Evolutionary conservation across 2,797 vertebrate genomes (phyloP), one percentile per base, ranked within the genome.

Genomic region (Eupleurogrammus muticus): DNA sequence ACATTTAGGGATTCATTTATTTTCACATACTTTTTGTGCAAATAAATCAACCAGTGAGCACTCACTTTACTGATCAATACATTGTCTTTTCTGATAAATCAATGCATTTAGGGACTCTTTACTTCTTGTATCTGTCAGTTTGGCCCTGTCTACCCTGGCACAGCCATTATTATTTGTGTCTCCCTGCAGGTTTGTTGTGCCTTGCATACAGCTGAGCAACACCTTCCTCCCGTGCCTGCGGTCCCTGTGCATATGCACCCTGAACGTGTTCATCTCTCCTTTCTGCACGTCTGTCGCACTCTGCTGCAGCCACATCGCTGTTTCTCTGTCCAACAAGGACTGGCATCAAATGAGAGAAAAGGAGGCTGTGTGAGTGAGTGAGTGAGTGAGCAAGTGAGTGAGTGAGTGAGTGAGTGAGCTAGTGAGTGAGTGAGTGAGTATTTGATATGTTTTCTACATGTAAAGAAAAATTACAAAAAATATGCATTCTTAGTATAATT

Each of bases 221-320:
- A 92, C 91, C 70, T 94, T 95, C 60, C 77, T 94, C 38, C 94
- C 95, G 12, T 94, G 93, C 23, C 68, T 95, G 44, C 89, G 92
- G 17, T 94, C 91, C 1, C 40, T 95, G 59, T 95, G 94, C 75
- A 67, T 90, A 42, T 94, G 90, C 68, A 32, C 91, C 4, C 73
- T 95, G 17, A 92, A 95, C 24, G 77, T 85, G 44, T 85, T 94
- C 69, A 75, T 95, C 14, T 36, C 90, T 34, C 95, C 95, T 0
- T 66, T 95, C 46, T 95, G 91, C 50, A 21, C 62, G 19, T 95
- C 93, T 23, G 35, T 92, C 14, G 92, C 94, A 5, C 93, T 89
- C 53, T 90, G 88, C 81, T 90, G 81, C 86, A 91, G 89, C 50
- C 85, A 91, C 21, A 82, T 95, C 5, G 84, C 88, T 24, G n/a